A percentile compares a stretch with the other conserved stretches of the same genome.
Evolutionary conservation across 2,888 invertebrate species (phyloP).

Genomic region (Volucella bombylans): DNA sequence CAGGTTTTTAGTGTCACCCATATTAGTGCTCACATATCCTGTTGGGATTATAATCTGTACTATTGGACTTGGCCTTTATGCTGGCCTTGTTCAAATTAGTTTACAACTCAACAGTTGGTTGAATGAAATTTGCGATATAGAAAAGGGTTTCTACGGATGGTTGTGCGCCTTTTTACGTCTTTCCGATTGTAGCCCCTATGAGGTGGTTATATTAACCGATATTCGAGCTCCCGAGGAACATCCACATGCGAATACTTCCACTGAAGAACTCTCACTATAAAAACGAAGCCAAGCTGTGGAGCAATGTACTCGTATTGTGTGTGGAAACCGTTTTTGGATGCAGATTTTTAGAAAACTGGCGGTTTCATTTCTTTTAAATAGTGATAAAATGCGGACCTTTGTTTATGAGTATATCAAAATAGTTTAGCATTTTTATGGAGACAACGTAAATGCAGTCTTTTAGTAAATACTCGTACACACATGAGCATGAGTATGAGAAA

Average conservation of each 20-base stretch:
- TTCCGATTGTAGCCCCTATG: slow-evolving; percentile 90
- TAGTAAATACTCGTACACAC: not conserved
- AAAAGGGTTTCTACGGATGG: slow-evolving; percentile 92
- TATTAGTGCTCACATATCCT: slow-evolving; percentile 88
- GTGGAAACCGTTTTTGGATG: slow-evolving; percentile 35
- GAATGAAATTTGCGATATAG: slow-evolving; percentile 88
- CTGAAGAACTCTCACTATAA: slow-evolving; percentile 82
- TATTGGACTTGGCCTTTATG: slow-evolving; percentile 86
- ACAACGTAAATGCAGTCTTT: not conserved
- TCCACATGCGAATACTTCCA: slow-evolving; percentile 81
- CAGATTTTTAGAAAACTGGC: slow-evolving; percentile 11
- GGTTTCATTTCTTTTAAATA: slow-evolving; percentile 60
- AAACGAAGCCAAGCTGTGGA: not conserved
- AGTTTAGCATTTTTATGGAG: slow-evolving; percentile 9
- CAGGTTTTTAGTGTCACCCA: slow-evolving; percentile 86
- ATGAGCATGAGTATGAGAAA: slow-evolving; percentile 3
- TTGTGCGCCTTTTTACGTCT: slow-evolving; percentile 86
- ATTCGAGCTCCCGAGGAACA: slow-evolving; percentile 80
- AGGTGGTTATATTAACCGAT: slow-evolving; percentile 84
- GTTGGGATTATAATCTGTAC: slow-evolving; percentile 87
- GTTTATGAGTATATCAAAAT: not conserved
- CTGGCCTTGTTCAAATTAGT: slow-evolving; percentile 87
- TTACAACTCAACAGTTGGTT: slow-evolving; percentile 87
- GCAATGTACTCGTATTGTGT: not conserved
- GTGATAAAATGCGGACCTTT: slow-evolving; percentile 65